These are phyloP conservation scores for Porites lutea DNA, from an alignment of 64 coral and sea anemone genomes.

Conservation along the genomic window DNA sequence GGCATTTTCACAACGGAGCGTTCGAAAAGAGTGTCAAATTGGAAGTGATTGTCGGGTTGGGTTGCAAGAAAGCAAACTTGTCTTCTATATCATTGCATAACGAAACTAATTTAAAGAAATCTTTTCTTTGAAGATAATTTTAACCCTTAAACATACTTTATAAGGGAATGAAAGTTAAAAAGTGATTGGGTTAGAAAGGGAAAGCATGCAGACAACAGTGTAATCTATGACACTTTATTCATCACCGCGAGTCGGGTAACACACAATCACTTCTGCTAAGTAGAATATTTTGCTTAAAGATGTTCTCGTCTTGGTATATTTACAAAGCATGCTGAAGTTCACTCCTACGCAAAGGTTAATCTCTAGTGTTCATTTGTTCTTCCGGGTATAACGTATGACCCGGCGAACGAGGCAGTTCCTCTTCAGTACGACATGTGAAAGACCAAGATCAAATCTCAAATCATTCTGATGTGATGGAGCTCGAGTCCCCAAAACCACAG, in stretches of 20 bases:
- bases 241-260: not conserved
- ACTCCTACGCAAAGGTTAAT: constrained; percentile 46
- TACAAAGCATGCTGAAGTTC: constrained; percentile 16
- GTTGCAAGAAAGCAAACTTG: not conserved
- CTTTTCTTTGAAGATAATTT: not conserved
- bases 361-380: constrained; percentile 46
- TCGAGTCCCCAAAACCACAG: constrained; percentile 14
- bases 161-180: not conserved
- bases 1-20: not conserved
- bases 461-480: not conserved
- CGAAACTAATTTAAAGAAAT: not conserved
- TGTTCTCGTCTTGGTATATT: constrained; percentile 10
- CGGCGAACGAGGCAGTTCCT: not conserved
- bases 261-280: not conserved
- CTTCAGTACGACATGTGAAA: not conserved
- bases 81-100: not conserved
- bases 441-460: constrained; percentile 43
- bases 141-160: not conserved
- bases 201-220: not conserved
- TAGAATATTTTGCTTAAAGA: constrained; percentile 13
- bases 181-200: not conserved
- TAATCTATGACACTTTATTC: constrained; percentile 5
- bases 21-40: not conserved
- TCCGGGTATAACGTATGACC: constrained; percentile 7
- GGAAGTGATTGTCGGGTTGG: not conserved